Evolutionary conservation across 2,797 vertebrate species (phyloP), one percentile per base, ranked within the genome.

Genomic region (Menidia menidia): DNA sequence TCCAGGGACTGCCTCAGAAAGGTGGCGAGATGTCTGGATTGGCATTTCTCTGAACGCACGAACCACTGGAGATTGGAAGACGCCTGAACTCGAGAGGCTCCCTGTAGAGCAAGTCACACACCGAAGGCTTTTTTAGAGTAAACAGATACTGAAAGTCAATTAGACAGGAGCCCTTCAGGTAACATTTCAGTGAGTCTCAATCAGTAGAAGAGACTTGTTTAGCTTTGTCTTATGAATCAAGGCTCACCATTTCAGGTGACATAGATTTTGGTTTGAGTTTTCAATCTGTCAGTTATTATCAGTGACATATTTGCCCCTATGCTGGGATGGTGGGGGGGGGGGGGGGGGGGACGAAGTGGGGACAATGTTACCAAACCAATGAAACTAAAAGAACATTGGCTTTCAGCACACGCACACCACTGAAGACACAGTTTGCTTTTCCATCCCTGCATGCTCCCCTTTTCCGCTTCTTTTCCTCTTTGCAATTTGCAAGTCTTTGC

Each of bases 401-500:
- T 83, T 71, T 71, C 53, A 66, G n/a, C 32, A 33, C 66, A 51
- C 44, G 30, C 65, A 74, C 31, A 35, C 47, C 60, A 41, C 16
- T 4, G 47, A 68, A 77, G 54, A 82, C 72, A 73, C 69, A 60
- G 64, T 75, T 85, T 80, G 60, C 77, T 81, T 81, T 70, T 75
- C 57, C 77, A 76, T 50, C 42, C 56, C 63, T 11, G 41, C 54
- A 7, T 39, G 5, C 63, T 77, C 41, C 56, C 33, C 58, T 73
- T 59, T 63, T 55, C 43, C 43, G 73, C 55, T 44, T 45, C 32
- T 18, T 68, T 58, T 66, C 52, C 73, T 80, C 83, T 82, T 90
- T 88, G 73, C 76, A 89, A 91, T 91, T 90, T 90, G 76, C 15
- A 35, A 71, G 69, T 88, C 87, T 92, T 90, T 89, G 82, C 86